These are phyloP conservation scores for Girardia tigrina DNA, from an alignment of 2,888 invertebrate genomes.

Conservation along the genomic window DNA sequence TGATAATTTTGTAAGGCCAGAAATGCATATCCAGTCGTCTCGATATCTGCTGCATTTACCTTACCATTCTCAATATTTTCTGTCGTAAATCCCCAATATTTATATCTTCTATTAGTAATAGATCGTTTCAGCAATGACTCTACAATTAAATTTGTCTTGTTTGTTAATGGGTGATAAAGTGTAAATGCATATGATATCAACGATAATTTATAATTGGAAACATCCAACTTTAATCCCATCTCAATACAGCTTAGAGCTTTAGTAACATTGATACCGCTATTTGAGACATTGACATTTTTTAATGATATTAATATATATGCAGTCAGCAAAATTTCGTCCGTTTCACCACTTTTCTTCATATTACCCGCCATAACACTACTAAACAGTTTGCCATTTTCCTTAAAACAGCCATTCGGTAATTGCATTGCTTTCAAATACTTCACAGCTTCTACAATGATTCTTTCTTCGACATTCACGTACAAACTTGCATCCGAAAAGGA, in stretches of 20 bases:
- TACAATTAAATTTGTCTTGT: background rate
- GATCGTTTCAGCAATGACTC: background rate
- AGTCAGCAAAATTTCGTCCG: slow-evolving; percentile 47
- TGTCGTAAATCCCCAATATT: background rate
- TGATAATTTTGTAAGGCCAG: slow-evolving; percentile 37
- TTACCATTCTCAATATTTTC: background rate
- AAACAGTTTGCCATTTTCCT: slow-evolving; percentile 58
- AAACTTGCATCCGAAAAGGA: slow-evolving; percentile 60
- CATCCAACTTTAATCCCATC: background rate
- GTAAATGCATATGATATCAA: slow-evolving; percentile 24
- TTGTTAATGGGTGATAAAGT: background rate
- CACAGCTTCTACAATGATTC: slow-evolving; percentile 58
- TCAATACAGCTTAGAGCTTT: background rate
- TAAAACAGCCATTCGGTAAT: slow-evolving; percentile 60
- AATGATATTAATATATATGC: slow-evolving; percentile 28
- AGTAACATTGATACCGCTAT: background rate
- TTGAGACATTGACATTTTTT: background rate
- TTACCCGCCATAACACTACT: slow-evolving; percentile 59
- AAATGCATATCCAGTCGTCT: slow-evolving; percentile 39
- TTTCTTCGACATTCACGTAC: slow-evolving; percentile 60
- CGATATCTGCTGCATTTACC: slow-evolving; percentile 37
- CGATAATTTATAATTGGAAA: background rate
- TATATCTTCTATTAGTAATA: background rate
- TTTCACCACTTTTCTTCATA: slow-evolving; percentile 51
- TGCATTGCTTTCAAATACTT: slow-evolving; percentile 63